Base-by-base conservation (phyloP, 2,797 vertebrate genomes). In the Denticeps clupeoides region DNA sequence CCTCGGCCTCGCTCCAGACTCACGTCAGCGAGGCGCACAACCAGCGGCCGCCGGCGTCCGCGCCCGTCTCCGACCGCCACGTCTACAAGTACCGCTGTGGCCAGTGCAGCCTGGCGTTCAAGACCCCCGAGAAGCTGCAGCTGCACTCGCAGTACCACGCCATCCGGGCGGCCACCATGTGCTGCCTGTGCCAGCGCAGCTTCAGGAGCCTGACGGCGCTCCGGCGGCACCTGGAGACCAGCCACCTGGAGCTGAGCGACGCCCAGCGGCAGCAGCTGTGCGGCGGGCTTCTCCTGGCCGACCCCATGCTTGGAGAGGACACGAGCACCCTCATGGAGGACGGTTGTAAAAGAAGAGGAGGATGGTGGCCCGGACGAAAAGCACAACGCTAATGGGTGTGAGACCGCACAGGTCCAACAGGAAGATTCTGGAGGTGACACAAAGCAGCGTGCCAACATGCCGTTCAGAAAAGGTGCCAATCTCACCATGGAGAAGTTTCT, bases 81-180 rank as follows among this genome's bases (percentile, higher is more conserved):
- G 91, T 97, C 77, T 99, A 99, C 83, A 90, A 93, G 60, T 99
- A 98, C 70, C 90, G 95, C 62, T 99, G 95, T 60, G 94, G 89
- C 75, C 95, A 94, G 80, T 99, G 95, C 80, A 99, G 95, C 73
- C 81, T 99, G 67, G 94, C 95, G 0, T 98, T 98, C 78, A 97
- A 96, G 68, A 98, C 95, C 32, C 79, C 93, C 8, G 93, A 99
- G 71, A 99, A 97, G 67, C 86, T 98, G 51, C 89, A 95, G 73
- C 82, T 93, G 55, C 95, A 99, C 62, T 97, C 93, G 41, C 94
- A 99, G 67, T 98, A 99, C 81, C 95, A 99, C 0, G 93, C 90
- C 74, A 97, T 99, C 79, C 82, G 93, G 63, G 95, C 95, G 0
- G 91, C 93, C 63, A 98, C 95, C 54, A 95, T 97, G 87, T 99